Evolutionary conservation across 2,888 invertebrate species (phyloP).

Genomic region (Dichetophora obliterata): DNA sequence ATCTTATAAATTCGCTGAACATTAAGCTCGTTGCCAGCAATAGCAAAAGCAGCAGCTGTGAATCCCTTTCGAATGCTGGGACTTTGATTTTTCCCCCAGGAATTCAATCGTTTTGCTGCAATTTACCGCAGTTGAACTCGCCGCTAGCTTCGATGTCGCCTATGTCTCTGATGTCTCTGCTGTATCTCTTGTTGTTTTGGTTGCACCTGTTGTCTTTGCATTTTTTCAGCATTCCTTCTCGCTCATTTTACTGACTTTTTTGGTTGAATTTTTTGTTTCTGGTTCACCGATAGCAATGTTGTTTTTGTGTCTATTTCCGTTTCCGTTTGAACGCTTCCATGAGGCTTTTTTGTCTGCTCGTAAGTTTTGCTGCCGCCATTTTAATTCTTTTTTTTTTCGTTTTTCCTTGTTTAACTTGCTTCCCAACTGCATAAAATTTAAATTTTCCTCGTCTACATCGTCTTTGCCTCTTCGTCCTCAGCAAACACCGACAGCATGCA

Average conservation of each 20-base stretch:
- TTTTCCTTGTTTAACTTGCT: neutral
- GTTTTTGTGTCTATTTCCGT: neutral
- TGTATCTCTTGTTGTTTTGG: neutral
- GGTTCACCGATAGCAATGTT: neutral
- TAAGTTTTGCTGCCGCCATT: neutral
- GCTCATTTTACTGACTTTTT: neutral
- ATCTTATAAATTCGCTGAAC: neutral
- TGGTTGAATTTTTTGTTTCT: neutral
- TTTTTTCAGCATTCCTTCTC: neutral
- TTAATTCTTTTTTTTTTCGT: neutral
- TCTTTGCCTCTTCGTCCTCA: neutral
- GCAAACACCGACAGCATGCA: neutral
- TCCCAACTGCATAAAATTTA: slow-evolving; percentile 28
- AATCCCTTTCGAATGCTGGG: neutral
- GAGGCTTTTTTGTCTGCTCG: too few relatives aligned
- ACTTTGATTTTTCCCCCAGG: neutral
- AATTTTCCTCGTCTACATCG: neutral
- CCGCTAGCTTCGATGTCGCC: neutral
- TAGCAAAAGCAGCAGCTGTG: neutral
- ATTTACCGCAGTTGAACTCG: neutral
- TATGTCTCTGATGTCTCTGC: too few relatives aligned
- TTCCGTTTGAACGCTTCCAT: neutral
- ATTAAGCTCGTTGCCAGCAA: neutral
- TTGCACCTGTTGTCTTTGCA: neutral
- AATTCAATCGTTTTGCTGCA: slow-evolving; percentile 1